Conservation (phyloP, 2,113 vertebrate genomes). For the Solea senegalensis region DNA sequence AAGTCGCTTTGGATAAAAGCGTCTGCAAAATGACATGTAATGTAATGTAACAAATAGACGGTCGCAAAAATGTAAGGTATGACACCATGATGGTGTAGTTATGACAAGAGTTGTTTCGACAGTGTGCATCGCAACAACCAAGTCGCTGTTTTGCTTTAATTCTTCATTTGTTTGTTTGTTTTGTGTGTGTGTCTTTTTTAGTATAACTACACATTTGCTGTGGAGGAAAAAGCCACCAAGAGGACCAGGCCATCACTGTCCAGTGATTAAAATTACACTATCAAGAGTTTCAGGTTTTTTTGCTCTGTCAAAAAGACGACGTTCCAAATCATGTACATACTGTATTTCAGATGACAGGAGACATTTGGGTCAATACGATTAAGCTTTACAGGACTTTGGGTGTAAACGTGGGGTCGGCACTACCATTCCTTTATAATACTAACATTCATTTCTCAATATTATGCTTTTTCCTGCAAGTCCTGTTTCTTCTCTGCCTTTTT, state of each 20-base stretch:
- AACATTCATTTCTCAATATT: not conserved
- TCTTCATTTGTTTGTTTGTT: not conserved
- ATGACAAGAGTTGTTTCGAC: too few relatives aligned
- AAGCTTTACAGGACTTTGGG: constrained; percentile 1
- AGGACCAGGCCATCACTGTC: constrained; percentile 58
- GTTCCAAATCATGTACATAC: not conserved
- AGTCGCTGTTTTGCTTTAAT: not conserved
- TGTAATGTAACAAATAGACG: too few relatives aligned
- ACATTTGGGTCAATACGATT: not conserved
- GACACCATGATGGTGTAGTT: too few relatives aligned
- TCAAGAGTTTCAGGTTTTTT: not conserved
- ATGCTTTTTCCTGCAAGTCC: constrained; percentile 1
- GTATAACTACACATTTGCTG: constrained; percentile 79
- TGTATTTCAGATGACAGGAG: constrained; percentile 39
- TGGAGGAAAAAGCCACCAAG: constrained; percentile 76
- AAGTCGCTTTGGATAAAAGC: too few relatives aligned
- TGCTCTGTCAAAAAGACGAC: not conserved
- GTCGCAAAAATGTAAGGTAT: too few relatives aligned
- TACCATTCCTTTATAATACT: not conserved
- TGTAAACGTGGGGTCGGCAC: not conserved
- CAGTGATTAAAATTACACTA: constrained; percentile 37
- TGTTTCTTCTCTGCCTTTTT: too few relatives aligned
- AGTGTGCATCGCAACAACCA: not conserved
- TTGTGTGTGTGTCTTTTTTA: constrained; percentile 36
- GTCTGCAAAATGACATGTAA: too few relatives aligned